Base-by-base conservation (phyloP, 2,113 vertebrate species). In the Neotragus moschatus region DNA sequence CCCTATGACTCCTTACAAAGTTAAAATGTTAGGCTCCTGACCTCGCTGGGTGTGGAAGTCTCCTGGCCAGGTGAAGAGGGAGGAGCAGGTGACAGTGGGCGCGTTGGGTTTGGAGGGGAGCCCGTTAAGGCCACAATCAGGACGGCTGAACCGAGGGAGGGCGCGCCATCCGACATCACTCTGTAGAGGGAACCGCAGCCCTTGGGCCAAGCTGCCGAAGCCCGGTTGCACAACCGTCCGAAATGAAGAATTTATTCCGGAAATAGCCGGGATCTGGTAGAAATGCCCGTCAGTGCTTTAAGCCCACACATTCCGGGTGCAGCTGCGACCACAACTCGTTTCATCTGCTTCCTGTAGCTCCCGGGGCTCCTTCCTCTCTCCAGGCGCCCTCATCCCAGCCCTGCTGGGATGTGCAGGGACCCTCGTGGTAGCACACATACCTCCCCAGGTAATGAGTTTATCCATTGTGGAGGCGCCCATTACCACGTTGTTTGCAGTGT, bases 381-480 rank as follows among this genome's bases (percentile, higher is more conserved):
- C 6, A 4, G 0, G 8, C 6, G 6, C n/a, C 43, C 81, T 81
- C 56, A 25, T 61, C 81, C 39, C 53, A 80, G 70, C 28, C 39
- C 60, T 28, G 60, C 60, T 81, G 30, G 80, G 80, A 30, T 11
- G 0, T 3, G 28, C 6, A 19, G 56, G 92, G 81, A 73, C 73
- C 60, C 79, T 51, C 0, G 0, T 6, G 9, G 12, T 39, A n/a
- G 21, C 81, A 77, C 45, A 30, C 53, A 33, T 21, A 77, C 39
- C 19, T 89, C 88, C 53, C 75, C 55, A 91, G 88, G 90, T 84
- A 94, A 91, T 89, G 92, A 96, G 92, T 95, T 92, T 91, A 82
- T 86, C 85, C 73, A 96, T 7, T 61, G 49, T 23, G 80, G 80
- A 95, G 90, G 53, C 39, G 19, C 55, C 90, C 92, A 77, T 94